Base-by-base conservation (phyloP, 2,888 invertebrate species). In the Galeruca laticollis region DNA sequence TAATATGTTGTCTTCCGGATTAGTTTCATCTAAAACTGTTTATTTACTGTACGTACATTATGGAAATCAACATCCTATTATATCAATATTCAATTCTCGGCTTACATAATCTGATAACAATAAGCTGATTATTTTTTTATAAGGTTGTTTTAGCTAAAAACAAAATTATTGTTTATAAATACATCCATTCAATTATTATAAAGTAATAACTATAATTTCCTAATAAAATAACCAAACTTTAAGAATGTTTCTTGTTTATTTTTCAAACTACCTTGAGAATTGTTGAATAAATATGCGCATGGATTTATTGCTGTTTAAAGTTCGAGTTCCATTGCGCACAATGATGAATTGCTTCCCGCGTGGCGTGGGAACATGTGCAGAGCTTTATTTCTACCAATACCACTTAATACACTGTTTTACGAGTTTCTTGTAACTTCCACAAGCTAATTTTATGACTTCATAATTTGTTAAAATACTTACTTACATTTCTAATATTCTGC, bases 301-400 rank as follows among this genome's bases (percentile, higher is more conserved):
- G 35, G n/a, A 37, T 51, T 35, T 62, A 13, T 15, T 62, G 52
- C 8, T 26, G 52, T 51, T 61, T 49, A 61, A 62, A 52, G 2
- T 52, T 18, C 18, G 62, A 21, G 33, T 35, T 51, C 63, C 40
- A 63, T 37, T 63, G 63, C 63, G 63, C 63, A 63, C 63, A 63
- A 63, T 63, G 63, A 63, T 63, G 63, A 51, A 62, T 62, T n/a
- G 51, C 62, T 57, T 51, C 51, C 68, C 68, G 62, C 68, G 68
- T 68, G 68, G 63, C 47, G 18, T 62, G 51, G 31, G 35, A 63
- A 68, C 68, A 63, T 63, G 68, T 68, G 68, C 62, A n/a, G 61
- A 62, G 62, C 35, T 43, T 68, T 18, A 20, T 56, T 60, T 31
- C 40, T 49, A 54, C 54, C 35, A 47, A 47, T 15, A 47, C 47